These are phyloP conservation scores for Nibea albiflora DNA, from an alignment of 2,113 vertebrate species.

Conservation along the genomic window DNA sequence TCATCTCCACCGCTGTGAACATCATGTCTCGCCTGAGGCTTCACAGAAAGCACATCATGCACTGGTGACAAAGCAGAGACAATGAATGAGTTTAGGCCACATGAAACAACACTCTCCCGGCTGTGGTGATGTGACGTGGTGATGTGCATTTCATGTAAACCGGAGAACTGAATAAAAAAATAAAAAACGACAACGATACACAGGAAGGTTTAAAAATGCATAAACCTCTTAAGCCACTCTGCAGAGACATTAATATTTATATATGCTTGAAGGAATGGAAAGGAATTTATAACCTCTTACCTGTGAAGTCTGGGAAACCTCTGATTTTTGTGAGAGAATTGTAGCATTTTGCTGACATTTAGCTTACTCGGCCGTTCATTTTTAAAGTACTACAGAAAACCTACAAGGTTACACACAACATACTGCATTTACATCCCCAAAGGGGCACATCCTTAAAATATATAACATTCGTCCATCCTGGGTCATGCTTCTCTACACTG, in stretches of 20 bases:
- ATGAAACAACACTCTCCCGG: constrained; percentile 28
- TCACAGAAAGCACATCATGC: constrained; percentile 27
- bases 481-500: constrained; percentile 28
- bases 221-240: constrained; percentile 76
- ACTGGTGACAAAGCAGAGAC: constrained; percentile 33
- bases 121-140: constrained; percentile 28
- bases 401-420: constrained; percentile 10
- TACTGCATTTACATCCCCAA: neutral
- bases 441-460: constrained; percentile 4
- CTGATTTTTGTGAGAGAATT: constrained; percentile 38
- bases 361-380: constrained; percentile 3
- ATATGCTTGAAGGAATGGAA: constrained; percentile 47
- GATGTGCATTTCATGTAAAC: constrained; percentile 54
- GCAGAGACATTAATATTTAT: constrained; percentile 80
- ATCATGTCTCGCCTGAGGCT: constrained; percentile 47
- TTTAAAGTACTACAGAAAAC: constrained; percentile 13
- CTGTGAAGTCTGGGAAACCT: constrained; percentile 39
- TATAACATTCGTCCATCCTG: constrained; percentile 2
- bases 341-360: constrained; percentile 16
- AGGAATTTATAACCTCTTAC: constrained; percentile 59
- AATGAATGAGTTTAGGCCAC: constrained; percentile 35
- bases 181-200: constrained; percentile 34
- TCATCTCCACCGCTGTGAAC: constrained; percentile 27
- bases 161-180: constrained; percentile 45
- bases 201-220: constrained; percentile 77